phyloP scores from a whole-genome alignment of 2,797 vertebrate species.

The Chanos chanos region DNA sequence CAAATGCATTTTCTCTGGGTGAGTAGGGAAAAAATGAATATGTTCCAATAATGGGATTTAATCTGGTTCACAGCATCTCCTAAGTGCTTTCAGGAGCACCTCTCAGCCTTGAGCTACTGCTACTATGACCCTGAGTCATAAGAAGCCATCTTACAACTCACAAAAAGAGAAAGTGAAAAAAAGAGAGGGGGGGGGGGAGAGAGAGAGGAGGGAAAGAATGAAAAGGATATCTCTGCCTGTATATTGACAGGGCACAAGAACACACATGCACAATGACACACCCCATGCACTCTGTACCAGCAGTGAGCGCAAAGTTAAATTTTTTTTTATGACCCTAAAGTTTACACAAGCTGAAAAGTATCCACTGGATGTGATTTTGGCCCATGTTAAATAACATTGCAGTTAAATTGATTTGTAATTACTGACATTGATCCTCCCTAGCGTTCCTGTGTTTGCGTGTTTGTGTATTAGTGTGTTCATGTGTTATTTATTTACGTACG shows the following conservation, averaged over 20 bases:
- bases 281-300: no score
- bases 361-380: no score
- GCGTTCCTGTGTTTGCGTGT: neutral
- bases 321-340: no score
- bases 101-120: slow-evolving; percentile 67
- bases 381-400: no score
- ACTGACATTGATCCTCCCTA: neutral
- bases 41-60: slow-evolving; percentile 71
- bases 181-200: slow-evolving; percentile 16
- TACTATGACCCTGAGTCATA: slow-evolving; percentile 70
- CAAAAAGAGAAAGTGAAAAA: no score
- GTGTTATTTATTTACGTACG: no score
- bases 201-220: slow-evolving; percentile 14
- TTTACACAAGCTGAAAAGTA: no score
- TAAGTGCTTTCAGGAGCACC: slow-evolving; percentile 40
- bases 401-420: neutral
- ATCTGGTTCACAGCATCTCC: slow-evolving; percentile 64
- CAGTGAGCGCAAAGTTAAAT: no score
- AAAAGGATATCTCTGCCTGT: slow-evolving; percentile 21
- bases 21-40: slow-evolving; percentile 63
- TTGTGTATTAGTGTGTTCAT: neutral
- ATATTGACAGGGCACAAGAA: neutral
- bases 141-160: slow-evolving; percentile 56
- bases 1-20: slow-evolving; percentile 63
- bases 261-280: neutral